Conservation (phyloP, 2,113 vertebrate genomes). For the Pollimyrus isidori region DNA sequence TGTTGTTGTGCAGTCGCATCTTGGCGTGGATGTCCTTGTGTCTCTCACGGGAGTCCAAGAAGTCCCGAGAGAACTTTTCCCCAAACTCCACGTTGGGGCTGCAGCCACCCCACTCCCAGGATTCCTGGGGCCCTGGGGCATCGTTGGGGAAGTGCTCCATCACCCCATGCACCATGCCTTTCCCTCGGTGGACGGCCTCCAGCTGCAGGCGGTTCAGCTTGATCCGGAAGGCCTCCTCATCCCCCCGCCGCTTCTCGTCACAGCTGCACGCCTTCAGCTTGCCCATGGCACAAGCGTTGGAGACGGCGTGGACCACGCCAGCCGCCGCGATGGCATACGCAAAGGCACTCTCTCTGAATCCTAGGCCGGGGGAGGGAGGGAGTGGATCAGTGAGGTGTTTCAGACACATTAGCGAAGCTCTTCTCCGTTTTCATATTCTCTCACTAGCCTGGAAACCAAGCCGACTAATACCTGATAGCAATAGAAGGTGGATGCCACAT, state of each 20-base stretch:
- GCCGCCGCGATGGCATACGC: slow-evolving; percentile 90
- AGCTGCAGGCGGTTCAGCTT: slow-evolving; percentile 89
- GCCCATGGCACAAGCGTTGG: slow-evolving; percentile 90
- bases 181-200: slow-evolving; percentile 89
- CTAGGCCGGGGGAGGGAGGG: slow-evolving; percentile 48
- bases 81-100: slow-evolving; percentile 95
- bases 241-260: slow-evolving; percentile 80
- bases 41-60: slow-evolving; percentile 90
- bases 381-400: background rate
- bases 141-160: slow-evolving; percentile 82
- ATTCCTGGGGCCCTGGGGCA: slow-evolving; percentile 80
- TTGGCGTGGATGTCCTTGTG: slow-evolving; percentile 93
- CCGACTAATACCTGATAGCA: background rate
- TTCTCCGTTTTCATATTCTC: background rate
- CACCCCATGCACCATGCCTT: slow-evolving; percentile 92
- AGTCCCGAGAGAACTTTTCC: slow-evolving; percentile 94
- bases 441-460: background rate
- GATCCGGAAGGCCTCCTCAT: slow-evolving; percentile 86
- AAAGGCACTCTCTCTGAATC: slow-evolving; percentile 92
- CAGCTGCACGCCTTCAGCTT: slow-evolving; percentile 91
- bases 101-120: slow-evolving; percentile 99
- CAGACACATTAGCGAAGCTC: background rate
- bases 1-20: slow-evolving; percentile 97
- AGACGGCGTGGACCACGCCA: slow-evolving; percentile 86
- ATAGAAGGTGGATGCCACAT: background rate